These are phyloP conservation scores for Hipposideros armiger DNA, from an alignment of 2,113 vertebrate species.

Conservation along the genomic window DNA sequence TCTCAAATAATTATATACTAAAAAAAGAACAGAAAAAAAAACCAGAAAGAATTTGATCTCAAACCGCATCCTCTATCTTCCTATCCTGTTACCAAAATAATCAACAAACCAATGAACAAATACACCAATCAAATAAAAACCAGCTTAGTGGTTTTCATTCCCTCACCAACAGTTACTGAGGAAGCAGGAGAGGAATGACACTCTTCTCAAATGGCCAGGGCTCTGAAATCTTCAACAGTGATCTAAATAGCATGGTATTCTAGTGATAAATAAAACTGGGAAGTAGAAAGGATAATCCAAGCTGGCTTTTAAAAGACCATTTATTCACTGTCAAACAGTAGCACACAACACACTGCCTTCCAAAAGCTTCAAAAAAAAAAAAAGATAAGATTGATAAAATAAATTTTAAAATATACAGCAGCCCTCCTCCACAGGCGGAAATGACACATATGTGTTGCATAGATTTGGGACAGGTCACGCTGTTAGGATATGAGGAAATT, in stretches of 20 bases:
- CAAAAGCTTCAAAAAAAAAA: background rate
- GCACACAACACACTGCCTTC: background rate
- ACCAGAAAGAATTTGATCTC: background rate
- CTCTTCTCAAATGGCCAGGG: background rate
- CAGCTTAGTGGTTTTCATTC: background rate
- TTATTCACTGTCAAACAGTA: background rate
- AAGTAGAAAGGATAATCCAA: background rate
- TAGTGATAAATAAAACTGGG: background rate
- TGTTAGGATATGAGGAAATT: background rate
- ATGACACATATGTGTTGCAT: rapidly evolving
- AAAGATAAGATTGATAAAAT: background rate
- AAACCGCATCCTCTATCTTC: background rate
- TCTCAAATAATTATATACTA: background rate
- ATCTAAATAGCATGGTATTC: background rate
- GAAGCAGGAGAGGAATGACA: background rate
- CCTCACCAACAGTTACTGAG: background rate
- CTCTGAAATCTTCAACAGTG: slow-evolving; percentile 1
- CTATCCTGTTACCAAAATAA: slow-evolving; percentile 15
- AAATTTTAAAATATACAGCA: background rate
- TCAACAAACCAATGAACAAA: background rate
- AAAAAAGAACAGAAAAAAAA: background rate
- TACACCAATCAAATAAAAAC: background rate
- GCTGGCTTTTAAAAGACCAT: background rate
- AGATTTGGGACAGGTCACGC: background rate
- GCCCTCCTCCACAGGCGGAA: background rate